Evolutionary conservation across 2,888 invertebrate species (phyloP).

Genomic region (Cerceris rybyensis): DNA sequence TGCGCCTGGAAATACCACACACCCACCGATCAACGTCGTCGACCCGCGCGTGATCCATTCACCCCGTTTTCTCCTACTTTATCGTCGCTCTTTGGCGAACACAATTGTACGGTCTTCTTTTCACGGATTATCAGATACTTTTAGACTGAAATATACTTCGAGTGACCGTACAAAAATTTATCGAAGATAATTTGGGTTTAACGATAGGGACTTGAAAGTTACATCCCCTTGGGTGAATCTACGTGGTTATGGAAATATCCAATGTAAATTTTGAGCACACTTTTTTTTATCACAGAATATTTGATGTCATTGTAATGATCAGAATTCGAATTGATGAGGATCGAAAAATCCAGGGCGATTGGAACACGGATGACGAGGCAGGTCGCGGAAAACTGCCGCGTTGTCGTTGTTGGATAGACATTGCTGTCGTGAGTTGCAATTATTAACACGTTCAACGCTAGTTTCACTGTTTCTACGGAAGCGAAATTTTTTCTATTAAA

Average conservation of each 20-base stretch:
- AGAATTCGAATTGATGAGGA: background rate
- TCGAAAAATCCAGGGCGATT: conserved; percentile 72
- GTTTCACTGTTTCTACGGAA: too few species aligned
- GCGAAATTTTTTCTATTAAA: too few species aligned
- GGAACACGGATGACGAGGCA: conserved; percentile 73
- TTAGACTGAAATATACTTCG: too few species aligned
- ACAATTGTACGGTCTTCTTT: background rate
- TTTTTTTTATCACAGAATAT: background rate
- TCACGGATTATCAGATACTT: too few species aligned
- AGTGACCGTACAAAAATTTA: too few species aligned
- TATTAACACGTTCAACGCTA: too few species aligned
- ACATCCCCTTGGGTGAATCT: too few species aligned
- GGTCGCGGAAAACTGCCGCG: conserved; percentile 62
- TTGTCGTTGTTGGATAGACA: conserved; percentile 44
- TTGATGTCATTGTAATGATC: background rate
- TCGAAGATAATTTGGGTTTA: too few species aligned
- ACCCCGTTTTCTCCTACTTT: conserved; percentile 64
- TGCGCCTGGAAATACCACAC: conserved; percentile 82
- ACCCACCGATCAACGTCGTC: conserved; percentile 79
- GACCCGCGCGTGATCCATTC: conserved; percentile 75
- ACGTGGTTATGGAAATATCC: too few species aligned
- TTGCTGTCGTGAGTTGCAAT: too few species aligned
- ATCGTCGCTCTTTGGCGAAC: background rate
- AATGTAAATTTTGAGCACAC: background rate
- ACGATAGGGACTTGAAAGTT: too few species aligned